Conservation (phyloP, 2,888 invertebrate genomes). For the Caradrina kadenii region DNA sequence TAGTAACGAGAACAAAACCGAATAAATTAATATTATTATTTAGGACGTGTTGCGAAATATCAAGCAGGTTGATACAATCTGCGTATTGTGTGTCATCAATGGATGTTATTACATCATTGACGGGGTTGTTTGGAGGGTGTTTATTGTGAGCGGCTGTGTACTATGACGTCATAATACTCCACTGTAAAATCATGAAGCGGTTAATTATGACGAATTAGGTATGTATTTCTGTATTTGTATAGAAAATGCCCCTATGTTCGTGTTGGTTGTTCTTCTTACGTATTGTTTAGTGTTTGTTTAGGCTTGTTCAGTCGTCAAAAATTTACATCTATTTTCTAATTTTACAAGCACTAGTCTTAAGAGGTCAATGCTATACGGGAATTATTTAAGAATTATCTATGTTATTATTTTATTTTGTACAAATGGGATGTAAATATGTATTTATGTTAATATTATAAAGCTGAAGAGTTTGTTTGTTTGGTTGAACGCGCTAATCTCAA, state of each 20-base stretch:
- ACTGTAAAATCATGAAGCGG: constrained; percentile 15
- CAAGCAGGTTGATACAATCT: constrained; percentile 54
- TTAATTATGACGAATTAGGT: constrained; percentile 24
- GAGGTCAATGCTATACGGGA: too few relatives aligned
- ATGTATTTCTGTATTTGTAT: constrained; percentile 21
- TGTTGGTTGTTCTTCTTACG: neutral
- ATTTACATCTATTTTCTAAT: neutral
- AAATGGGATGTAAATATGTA: too few relatives aligned
- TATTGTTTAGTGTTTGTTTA: neutral
- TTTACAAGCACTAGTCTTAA: neutral
- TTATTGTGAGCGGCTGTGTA: constrained; percentile 13
- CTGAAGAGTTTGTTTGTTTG: too few relatives aligned
- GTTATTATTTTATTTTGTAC: too few relatives aligned
- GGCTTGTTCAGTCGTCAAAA: neutral
- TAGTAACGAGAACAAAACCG: constrained; percentile 35
- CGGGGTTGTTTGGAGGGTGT: constrained; percentile 42
- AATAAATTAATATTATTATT: constrained; percentile 49
- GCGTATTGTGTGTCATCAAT: constrained; percentile 65
- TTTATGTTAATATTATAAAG: too few relatives aligned
- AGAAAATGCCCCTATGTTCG: neutral
- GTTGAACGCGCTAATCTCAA: too few relatives aligned
- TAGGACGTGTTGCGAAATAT: constrained; percentile 32
- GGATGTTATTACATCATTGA: constrained; percentile 51
- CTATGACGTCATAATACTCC: constrained; percentile 37
- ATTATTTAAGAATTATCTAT: too few relatives aligned